Evolutionary conservation across 2,888 invertebrate genomes (phyloP).

Genomic region (Nymphalis urticae): DNA sequence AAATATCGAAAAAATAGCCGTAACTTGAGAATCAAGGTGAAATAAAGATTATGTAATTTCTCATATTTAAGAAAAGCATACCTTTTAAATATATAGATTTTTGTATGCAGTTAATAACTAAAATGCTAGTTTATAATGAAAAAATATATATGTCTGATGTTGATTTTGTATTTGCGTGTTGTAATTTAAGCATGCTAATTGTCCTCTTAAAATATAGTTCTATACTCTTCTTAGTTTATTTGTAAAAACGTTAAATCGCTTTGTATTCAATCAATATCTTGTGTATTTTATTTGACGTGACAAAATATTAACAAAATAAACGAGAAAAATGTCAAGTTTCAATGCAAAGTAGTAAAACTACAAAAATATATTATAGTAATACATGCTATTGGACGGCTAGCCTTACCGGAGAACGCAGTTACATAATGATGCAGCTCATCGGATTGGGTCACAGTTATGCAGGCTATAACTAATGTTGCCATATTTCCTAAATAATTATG

Average conservation of each 20-base stretch:
- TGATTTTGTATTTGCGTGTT: conserved; percentile 24
- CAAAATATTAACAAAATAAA: too few species aligned
- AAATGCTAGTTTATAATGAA: conserved; percentile 4
- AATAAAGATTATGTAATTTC: background rate
- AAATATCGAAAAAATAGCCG: background rate
- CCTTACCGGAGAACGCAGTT: conserved; percentile 15
- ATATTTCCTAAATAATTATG: conserved; percentile 24
- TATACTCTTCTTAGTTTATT: conserved; percentile 18
- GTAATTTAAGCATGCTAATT: conserved; percentile 23
- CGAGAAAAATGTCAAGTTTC: too few species aligned
- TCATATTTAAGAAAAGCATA: too few species aligned
- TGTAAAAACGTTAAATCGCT: background rate
- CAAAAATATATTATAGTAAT: background rate
- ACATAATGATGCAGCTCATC: conserved; percentile 34
- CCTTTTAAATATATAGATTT: background rate
- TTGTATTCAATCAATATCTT: background rate
- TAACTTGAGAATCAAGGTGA: background rate
- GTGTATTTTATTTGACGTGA: too few species aligned
- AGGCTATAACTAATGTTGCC: conserved; percentile 18
- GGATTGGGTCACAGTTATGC: conserved; percentile 32
- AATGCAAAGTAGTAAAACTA: background rate
- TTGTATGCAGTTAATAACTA: conserved; percentile 1
- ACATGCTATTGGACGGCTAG: conserved; percentile 1
- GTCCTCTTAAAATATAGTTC: conserved; percentile 19
- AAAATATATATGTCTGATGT: conserved; percentile 23